Percentiles rank a stretch among this genome's conserved stretches.
Conservation (phyloP, 1,140 invertebrate species). For the Gryon sp. region DNA sequence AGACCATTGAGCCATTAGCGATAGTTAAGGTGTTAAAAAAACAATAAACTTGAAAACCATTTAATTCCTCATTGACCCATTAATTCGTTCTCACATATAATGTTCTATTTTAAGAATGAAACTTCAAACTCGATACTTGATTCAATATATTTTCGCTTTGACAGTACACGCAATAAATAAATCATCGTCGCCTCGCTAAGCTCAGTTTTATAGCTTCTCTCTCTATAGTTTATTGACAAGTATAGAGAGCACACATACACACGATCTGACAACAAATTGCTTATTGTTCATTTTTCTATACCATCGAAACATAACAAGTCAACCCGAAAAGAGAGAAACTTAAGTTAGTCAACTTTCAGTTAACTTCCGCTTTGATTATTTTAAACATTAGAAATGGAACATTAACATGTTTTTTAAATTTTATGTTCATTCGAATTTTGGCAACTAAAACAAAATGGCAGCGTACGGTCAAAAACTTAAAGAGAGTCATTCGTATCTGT, state of each 20-base stretch:
- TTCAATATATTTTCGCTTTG: conserved; percentile 32
- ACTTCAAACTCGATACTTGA: conserved; percentile 14
- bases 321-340: too few species aligned
- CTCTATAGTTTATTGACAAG: conserved; percentile 24
- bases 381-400: too few species aligned
- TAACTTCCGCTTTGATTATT: too few species aligned
- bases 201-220: conserved; percentile 26
- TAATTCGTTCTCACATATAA: conserved; percentile 15
- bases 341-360: too few species aligned
- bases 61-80: conserved; percentile 13
- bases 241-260: conserved; percentile 10
- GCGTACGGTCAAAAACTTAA: conserved; percentile 34
- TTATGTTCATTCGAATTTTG: too few species aligned
- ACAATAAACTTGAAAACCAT: not conserved
- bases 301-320: not conserved
- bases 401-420: not conserved
- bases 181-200: conserved; percentile 17
- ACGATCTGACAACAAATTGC: conserved; percentile 16
- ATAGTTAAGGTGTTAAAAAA: conserved; percentile 7
- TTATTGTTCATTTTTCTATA: conserved; percentile 35
- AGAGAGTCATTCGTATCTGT: conserved; percentile 41
- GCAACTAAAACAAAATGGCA: conserved; percentile 11
- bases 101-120: conserved; percentile 24
- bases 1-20: conserved; percentile 9
- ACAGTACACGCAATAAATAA: conserved; percentile 36